These are phyloP conservation scores for Tragopan temminckii DNA, from an alignment of 2,797 vertebrate genomes.

Conservation along the genomic window DNA sequence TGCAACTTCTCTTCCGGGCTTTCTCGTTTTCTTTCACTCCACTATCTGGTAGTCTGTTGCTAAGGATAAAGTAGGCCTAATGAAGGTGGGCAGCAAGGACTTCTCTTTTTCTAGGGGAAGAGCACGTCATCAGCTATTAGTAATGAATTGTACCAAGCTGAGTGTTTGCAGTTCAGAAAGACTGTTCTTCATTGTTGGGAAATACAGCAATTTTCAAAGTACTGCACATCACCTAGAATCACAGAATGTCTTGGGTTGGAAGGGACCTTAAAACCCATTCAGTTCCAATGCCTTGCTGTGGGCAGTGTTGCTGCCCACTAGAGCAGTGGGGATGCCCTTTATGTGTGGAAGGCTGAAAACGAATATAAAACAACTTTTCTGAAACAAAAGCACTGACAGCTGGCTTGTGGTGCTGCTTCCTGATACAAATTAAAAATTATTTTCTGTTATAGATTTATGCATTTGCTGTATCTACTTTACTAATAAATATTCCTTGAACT, in stretches of 20 bases:
- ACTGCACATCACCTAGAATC: rapidly evolving
- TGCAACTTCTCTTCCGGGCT: not conserved
- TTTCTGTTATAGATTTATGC: not conserved
- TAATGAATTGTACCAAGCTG: not conserved
- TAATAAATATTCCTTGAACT: not conserved
- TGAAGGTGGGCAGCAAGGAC: not conserved
- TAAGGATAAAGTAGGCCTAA: not conserved
- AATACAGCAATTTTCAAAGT: not conserved
- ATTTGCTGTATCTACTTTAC: not conserved
- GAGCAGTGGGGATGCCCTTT: no score
- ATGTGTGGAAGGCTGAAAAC: rapidly evolving
- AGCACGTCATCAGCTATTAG: not conserved
- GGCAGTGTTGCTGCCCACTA: not conserved
- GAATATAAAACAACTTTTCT: not conserved
- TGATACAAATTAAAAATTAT: not conserved
- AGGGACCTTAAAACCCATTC: not conserved
- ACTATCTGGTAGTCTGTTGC: not conserved
- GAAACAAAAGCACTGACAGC: not conserved
- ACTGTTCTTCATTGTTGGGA: not conserved
- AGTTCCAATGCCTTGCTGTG: not conserved
- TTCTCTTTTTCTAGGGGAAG: not conserved
- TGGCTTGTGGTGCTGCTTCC: not conserved
- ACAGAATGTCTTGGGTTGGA: not conserved
- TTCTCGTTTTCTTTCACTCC: not conserved
- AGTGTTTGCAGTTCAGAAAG: not conserved